phyloP scores from a whole-genome alignment of 2,888 invertebrate genomes.

The Anoplius nigerrimus region DNA sequence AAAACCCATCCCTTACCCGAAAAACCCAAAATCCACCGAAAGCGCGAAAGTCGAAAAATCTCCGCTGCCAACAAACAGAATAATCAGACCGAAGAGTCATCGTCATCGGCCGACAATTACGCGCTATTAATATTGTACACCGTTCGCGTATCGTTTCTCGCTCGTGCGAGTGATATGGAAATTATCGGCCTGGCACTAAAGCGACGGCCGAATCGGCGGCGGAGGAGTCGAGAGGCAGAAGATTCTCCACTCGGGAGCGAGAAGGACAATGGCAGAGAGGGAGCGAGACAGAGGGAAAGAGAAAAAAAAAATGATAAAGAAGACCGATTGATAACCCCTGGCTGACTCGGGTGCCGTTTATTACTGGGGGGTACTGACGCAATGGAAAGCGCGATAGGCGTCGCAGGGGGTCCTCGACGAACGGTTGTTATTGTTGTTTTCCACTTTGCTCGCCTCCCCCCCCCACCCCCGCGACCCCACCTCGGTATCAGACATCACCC shows the following conservation, averaged over 20 bases:
- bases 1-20: no score
- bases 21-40: no score
- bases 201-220: background rate
- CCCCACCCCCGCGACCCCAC: background rate
- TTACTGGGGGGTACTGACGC: slow-evolving; percentile 55
- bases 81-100: background rate
- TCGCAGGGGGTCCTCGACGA: slow-evolving; percentile 64
- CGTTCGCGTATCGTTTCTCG: background rate
- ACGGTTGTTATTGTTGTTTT: slow-evolving; percentile 47
- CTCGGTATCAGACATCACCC: background rate
- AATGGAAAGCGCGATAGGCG: slow-evolving; percentile 57
- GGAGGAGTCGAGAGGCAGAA: slow-evolving; percentile 8
- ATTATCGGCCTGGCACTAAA: background rate
- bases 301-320: slow-evolving; percentile 28
- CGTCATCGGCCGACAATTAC: no score
- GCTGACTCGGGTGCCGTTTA: background rate
- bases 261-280: slow-evolving; percentile 21
- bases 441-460: slow-evolving; percentile 36
- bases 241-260: no score
- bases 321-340: slow-evolving; percentile 53
- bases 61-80: no score
- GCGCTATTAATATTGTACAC: no score
- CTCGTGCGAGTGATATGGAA: background rate
- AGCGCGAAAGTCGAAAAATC: no score
- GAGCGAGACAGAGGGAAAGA: slow-evolving; percentile 29